Conservation (phyloP, 2,888 invertebrate species). For the Clivina fossor region DNA sequence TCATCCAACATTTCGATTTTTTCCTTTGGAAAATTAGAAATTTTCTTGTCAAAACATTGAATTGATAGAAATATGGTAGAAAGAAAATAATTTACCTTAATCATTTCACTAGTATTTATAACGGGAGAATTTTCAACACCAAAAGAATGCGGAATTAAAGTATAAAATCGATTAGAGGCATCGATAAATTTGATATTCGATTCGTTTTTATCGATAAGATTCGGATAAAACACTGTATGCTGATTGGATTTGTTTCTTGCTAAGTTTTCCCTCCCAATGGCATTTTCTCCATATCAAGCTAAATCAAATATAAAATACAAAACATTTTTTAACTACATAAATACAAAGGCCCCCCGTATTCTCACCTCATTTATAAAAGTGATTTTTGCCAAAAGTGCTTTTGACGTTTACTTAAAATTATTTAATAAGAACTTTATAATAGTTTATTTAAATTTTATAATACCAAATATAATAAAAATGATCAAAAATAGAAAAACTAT, state of each 20-base stretch:
- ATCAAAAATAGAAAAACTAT: no score
- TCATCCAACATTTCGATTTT: slow-evolving; percentile 90
- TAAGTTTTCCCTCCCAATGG: slow-evolving; percentile 95
- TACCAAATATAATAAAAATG: no score
- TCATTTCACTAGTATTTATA: slow-evolving; percentile 72
- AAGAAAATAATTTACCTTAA: slow-evolving; percentile 63
- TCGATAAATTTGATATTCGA: slow-evolving; percentile 66
- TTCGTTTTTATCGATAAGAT: slow-evolving; percentile 58
- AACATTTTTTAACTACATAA: no score
- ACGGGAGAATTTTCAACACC: slow-evolving; percentile 82
- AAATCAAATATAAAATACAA: slow-evolving; percentile 36
- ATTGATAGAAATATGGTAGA: no score
- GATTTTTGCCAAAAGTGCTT: no score
- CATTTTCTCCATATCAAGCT: slow-evolving; percentile 95
- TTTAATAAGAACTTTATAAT: no score
- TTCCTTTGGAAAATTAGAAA: slow-evolving; percentile 50
- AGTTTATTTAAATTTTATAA: no score
- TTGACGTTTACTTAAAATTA: no score
- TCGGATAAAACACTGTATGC: slow-evolving; percentile 82
- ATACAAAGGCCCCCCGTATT: no score
- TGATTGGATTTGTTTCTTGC: slow-evolving; percentile 82
- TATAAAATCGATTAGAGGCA: slow-evolving; percentile 91
- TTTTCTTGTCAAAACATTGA: no score
- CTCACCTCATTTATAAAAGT: no score
- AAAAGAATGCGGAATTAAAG: slow-evolving; percentile 93